These are phyloP conservation scores for Pocillopora verrucosa DNA, from an alignment of 64 coral and sea anemone genomes.

Conservation along the genomic window DNA sequence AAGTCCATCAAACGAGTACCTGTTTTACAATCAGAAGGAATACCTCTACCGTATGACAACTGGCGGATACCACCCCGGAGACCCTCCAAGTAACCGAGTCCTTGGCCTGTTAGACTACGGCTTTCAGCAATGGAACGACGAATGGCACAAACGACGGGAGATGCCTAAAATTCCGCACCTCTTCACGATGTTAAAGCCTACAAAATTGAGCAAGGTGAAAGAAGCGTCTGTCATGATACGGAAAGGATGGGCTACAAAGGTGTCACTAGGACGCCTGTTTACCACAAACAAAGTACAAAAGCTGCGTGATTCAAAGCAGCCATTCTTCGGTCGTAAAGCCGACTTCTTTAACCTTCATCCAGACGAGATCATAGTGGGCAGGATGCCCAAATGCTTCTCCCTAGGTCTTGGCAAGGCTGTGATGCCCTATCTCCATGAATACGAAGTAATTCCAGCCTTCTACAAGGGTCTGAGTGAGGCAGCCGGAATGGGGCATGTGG, in stretches of 20 bases:
- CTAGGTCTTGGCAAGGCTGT: conserved; percentile 59
- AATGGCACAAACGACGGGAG: conserved; percentile 69
- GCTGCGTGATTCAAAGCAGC: not conserved
- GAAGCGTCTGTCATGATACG: conserved; percentile 50
- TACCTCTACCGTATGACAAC: conserved; percentile 81
- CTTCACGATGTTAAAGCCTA: not conserved
- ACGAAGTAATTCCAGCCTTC: conserved; percentile 70
- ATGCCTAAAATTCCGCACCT: conserved; percentile 73
- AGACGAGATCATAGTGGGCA: conserved; percentile 58
- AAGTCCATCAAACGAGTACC: conserved; percentile 62
- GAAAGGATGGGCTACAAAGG: conserved; percentile 65
- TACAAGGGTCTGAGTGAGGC: conserved; percentile 59
- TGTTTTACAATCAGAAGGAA: conserved; percentile 90
- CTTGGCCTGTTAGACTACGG: conserved; percentile 45
- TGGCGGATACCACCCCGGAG: conserved; percentile 35
- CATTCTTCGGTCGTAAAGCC: conserved; percentile 55
- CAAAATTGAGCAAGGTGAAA: not conserved
- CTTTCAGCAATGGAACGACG: conserved; percentile 83
- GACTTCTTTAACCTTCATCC: conserved; percentile 58
- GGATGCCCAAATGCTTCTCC: conserved; percentile 65
- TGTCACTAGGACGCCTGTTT: conserved; percentile 23
- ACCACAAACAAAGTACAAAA: conserved; percentile 38
- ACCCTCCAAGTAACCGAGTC: conserved; percentile 59
- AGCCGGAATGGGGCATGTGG: too few species aligned
- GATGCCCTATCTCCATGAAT: conserved; percentile 63